Base-by-base conservation (phyloP, 2,888 invertebrate genomes). In the Euzophera pinguis region DNA sequence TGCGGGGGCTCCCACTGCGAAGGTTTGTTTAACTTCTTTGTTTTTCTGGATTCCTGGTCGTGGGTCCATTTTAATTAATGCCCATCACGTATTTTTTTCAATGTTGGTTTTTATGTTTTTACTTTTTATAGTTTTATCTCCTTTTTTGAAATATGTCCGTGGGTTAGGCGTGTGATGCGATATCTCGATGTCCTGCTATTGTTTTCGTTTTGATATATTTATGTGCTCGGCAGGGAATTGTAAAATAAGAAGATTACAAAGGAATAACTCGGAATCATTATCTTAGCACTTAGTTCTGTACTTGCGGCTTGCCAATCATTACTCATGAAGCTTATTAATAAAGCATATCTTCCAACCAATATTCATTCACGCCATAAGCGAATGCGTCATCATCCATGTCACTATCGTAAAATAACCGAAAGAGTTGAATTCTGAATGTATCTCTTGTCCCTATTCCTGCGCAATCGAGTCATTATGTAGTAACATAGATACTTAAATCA, bases 61-160 rank as follows among this genome's bases (percentile, higher is more conserved):
- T 84, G 86, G 86, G 85, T 87, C 87, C 84, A 81, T 89, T 90
- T 90, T 91, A 91, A 91, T 91, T 90, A 91, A 91, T 91, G 89
- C 88, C 85, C 84, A 85, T 90, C 90, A 90, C 90, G 88, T 86
- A 81, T 86, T 87, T 88, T 88, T 88, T 88, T 82, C 77, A 75
- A 74, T 79, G 83, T 84, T 81, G 73, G 81, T 81, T 85, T 84
- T 81, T 69, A 59, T 67, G 63, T 60, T 45, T 45, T 29, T 70
- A 73, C 75, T 72, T 75, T 76, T 71, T 69, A 64, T 69, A 67
- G 67, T 86, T 79, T 79, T 80, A 77, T 81, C 74, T 77, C 72
- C 69, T 72, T 83, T 89, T 89, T 89, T 89, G 86, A 88, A 81
- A 87, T 87, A 88, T 87, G 86, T 78, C 80, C 73, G 75, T 78